These are phyloP conservation scores for Poeciliopsis gracilis DNA, from an alignment of 2,797 vertebrate species.

Conservation along the genomic window DNA sequence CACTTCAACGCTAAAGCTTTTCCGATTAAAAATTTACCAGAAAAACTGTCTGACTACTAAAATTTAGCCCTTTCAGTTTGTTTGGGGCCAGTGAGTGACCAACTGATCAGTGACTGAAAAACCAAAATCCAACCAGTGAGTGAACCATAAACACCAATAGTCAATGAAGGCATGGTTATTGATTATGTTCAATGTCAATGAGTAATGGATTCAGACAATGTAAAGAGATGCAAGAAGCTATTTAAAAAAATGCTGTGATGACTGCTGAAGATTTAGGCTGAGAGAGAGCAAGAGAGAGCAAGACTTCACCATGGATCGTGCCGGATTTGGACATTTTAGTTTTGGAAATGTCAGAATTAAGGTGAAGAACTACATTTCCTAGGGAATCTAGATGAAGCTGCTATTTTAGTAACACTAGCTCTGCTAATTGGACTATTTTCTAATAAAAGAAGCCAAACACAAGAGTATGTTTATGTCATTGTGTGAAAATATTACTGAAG, in stretches of 20 bases:
- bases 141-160: neutral
- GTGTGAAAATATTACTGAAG: neutral
- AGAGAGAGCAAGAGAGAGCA: neutral
- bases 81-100: neutral
- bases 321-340: neutral
- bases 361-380: neutral
- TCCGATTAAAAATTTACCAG: neutral
- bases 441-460: neutral
- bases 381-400: neutral
- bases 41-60: neutral
- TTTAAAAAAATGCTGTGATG: neutral
- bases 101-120: neutral
- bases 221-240: neutral
- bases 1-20: constrained; percentile 15
- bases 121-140: neutral
- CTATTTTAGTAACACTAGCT: neutral
- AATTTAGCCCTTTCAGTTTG: neutral
- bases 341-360: neutral
- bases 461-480: neutral
- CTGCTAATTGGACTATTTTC: neutral
- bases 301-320: neutral
- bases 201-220: neutral
- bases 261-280: neutral
- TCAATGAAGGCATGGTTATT: neutral
- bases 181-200: neutral